Evolutionary conservation across 2,888 invertebrate genomes (phyloP).

Genomic region (Pristionchus fissidentatus): DNA sequence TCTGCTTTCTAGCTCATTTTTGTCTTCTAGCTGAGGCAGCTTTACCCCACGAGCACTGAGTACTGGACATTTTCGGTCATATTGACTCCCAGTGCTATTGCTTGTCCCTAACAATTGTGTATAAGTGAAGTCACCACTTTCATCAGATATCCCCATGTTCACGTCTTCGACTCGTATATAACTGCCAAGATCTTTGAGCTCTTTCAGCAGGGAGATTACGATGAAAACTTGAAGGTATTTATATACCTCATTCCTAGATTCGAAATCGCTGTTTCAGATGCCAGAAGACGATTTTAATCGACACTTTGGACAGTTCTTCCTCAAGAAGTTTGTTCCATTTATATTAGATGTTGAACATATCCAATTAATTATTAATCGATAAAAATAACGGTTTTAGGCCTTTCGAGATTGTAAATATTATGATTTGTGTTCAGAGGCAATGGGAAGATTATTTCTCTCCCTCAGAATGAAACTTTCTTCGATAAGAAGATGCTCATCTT

Average conservation of each 20-base stretch:
- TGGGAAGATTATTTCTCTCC: no score
- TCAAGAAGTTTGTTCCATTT: background rate
- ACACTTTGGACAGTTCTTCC: background rate
- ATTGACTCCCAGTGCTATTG: no score
- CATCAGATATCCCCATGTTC: background rate
- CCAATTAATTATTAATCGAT: background rate
- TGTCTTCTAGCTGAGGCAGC: no score
- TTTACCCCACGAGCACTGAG: no score
- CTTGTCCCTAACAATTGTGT: no score
- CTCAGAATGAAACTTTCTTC: background rate
- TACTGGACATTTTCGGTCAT: no score
- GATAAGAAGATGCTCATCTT: background rate
- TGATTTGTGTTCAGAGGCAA: background rate
- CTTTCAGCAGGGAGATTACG: background rate
- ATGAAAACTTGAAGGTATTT: background rate
- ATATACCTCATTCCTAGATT: background rate
- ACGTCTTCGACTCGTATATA: background rate
- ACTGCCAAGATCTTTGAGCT: background rate
- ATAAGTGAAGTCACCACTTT: background rate
- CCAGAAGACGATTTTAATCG: background rate
- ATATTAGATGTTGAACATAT: background rate
- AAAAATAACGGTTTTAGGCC: background rate
- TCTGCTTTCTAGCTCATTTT: no score
- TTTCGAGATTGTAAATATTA: background rate
- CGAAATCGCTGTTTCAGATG: background rate